Percentiles rank a stretch among this genome's conserved stretches.
phyloP scores from a whole-genome alignment of 2,113 vertebrate genomes.

The Sus scrofa region DNA sequence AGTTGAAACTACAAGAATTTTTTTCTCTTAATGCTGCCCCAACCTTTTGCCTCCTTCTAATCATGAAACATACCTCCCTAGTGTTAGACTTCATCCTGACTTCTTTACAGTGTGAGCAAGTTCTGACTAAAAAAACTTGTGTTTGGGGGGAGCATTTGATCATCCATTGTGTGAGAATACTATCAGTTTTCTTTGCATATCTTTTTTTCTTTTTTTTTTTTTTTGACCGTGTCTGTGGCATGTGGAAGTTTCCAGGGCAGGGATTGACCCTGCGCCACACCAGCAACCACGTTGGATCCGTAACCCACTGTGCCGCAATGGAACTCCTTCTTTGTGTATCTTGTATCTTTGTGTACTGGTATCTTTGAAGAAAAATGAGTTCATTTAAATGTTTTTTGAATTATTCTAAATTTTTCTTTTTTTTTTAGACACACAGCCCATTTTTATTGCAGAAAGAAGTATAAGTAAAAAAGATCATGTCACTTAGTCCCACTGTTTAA shows the following conservation, averaged over 20 bases:
- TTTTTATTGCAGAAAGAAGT: no score
- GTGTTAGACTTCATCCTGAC: constrained; percentile 30
- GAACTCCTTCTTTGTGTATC: neutral
- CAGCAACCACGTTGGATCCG: no score
- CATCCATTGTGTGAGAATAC: neutral
- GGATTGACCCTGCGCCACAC: no score
- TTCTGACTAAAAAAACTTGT: neutral
- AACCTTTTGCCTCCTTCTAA: neutral
- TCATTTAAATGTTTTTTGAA: constrained; percentile 26
- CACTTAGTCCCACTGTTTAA: no score
- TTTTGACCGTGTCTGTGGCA: no score
- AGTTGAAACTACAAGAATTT: constrained; percentile 52
- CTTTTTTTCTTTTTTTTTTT: neutral
- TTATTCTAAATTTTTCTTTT: constrained; percentile 24
- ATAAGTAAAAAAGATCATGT: no score
- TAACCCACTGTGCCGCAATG: no score
- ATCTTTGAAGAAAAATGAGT: neutral
- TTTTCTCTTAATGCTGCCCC: neutral
- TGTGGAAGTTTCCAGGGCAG: no score
- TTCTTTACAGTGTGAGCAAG: neutral
- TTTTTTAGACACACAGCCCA: no score
- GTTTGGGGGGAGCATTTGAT: neutral
- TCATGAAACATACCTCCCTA: neutral
- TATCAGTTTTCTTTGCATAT: constrained; percentile 21
- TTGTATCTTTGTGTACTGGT: constrained; percentile 43